Conservation (phyloP, 2,797 vertebrate genomes). For the Cichlasoma orientale region DNA sequence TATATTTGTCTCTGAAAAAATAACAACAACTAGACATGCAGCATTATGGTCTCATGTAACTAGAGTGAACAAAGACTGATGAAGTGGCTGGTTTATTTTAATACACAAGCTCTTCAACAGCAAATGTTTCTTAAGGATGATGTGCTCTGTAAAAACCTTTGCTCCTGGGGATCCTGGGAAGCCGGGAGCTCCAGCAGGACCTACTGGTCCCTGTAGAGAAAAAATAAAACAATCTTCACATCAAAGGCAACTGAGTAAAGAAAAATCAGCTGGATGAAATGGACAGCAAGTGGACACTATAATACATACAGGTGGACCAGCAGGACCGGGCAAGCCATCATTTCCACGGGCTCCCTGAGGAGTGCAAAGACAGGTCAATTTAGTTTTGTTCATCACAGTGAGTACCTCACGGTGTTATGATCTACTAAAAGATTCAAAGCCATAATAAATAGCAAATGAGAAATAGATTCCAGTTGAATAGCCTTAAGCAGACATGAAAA, state of each 20-base stretch:
- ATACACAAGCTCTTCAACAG: neutral
- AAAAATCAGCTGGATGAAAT: neutral
- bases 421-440: neutral
- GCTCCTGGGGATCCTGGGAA: constrained; percentile 96
- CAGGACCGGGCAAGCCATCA: constrained; percentile 93
- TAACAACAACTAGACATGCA: neutral
- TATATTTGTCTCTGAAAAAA: neutral
- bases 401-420: neutral
- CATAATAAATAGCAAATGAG: neutral
- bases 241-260: neutral
- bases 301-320: constrained; percentile 91
- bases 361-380: constrained; percentile 25
- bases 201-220: constrained; percentile 89
- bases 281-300: neutral
- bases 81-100: neutral
- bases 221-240: neutral
- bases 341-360: constrained; percentile 94
- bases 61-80: neutral
- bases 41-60: neutral
- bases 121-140: neutral
- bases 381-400: neutral
- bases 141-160: constrained; percentile 82
- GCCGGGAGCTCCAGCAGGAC: constrained; percentile 92
- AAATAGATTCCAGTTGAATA: neutral
- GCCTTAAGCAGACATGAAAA: neutral